Conservation (phyloP, 2,113 vertebrate species). For the Clarias macrocephalus region DNA sequence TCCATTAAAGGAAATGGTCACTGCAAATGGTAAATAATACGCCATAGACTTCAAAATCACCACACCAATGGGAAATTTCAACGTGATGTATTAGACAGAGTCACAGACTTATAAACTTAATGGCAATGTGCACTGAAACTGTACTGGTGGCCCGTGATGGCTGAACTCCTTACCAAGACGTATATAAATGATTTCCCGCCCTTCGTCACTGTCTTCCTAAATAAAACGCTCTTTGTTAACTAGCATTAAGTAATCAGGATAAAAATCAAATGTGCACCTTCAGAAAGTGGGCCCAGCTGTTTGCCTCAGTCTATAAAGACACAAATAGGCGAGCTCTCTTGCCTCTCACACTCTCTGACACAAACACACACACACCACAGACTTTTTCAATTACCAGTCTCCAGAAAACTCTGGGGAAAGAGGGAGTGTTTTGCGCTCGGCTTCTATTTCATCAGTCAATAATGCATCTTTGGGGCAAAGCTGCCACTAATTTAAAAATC, state of each 20-base stretch:
- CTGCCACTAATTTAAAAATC: conserved; percentile 83
- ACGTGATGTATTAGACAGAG: background rate
- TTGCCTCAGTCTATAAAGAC: conserved; percentile 43
- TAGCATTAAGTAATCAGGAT: background rate
- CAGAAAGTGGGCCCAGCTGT: conserved; percentile 34
- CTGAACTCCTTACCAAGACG: background rate
- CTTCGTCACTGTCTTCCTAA: background rate
- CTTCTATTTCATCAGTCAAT: conserved; percentile 81
- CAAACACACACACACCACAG: conserved; percentile 57
- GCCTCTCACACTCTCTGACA: conserved; percentile 45
- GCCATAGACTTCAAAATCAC: background rate
- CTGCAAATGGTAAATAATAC: background rate
- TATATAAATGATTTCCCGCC: background rate
- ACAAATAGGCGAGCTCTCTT: conserved; percentile 40
- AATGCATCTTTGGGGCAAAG: conserved; percentile 82
- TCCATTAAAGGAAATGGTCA: background rate
- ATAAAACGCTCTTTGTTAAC: background rate
- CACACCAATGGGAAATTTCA: background rate
- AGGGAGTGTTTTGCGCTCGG: conserved; percentile 73
- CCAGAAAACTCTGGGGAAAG: conserved; percentile 75
- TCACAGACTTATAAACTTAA: background rate
- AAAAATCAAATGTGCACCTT: conserved; percentile 26
- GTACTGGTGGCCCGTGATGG: background rate
- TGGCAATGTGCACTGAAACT: background rate
- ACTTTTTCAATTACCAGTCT: conserved; percentile 79